Conservation (phyloP, 2,797 vertebrate species). For the Cichlasoma orientale region DNA sequence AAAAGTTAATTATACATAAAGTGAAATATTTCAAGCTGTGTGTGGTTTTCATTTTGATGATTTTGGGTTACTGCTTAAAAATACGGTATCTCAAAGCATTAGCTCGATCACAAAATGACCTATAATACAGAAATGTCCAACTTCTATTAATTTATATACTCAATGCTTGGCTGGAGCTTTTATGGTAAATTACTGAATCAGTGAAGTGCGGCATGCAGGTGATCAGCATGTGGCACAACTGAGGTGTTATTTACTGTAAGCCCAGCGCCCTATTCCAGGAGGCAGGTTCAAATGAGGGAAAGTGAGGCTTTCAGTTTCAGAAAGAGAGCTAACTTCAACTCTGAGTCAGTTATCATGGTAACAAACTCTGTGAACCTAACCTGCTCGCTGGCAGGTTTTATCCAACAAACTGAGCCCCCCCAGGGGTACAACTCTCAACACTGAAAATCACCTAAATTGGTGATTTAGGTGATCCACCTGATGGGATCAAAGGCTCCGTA, state of each 20-base stretch:
- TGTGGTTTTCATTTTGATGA: background rate
- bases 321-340: background rate
- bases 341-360: background rate
- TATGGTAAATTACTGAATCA: background rate
- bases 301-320: background rate
- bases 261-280: background rate
- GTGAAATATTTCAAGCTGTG: background rate
- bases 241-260: background rate
- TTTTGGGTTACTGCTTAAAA: too few species aligned
- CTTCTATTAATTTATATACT: background rate
- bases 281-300: background rate
- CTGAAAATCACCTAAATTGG: too few species aligned
- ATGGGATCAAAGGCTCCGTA: too few species aligned
- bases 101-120: background rate
- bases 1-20: background rate
- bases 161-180: background rate
- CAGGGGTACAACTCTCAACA: too few species aligned
- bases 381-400: too few species aligned
- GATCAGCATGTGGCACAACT: background rate
- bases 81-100: too few species aligned
- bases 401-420: too few species aligned
- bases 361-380: too few species aligned
- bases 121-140: background rate
- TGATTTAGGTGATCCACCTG: too few species aligned
- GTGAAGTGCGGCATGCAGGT: background rate